Base-by-base conservation (phyloP, 2,888 invertebrate species). In the Dysmachus trigonus region DNA sequence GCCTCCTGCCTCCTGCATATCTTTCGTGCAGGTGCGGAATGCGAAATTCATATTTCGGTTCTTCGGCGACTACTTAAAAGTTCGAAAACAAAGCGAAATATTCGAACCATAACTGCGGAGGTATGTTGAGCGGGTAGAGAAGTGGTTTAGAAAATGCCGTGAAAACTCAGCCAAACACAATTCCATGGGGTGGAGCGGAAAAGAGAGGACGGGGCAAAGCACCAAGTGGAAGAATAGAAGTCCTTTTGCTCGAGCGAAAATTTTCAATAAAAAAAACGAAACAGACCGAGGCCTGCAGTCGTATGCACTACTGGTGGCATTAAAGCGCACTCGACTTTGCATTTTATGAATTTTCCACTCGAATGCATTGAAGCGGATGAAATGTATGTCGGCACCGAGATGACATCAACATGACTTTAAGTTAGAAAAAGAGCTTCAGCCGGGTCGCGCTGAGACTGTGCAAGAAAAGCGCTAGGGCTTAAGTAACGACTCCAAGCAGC, bases 281-380 rank as follows among this genome's bases (percentile, higher is more conserved):
- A 27, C 62, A 62, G 62, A 62, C 22, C 53, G 10, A 7, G 53
- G 53, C 22, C 2, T 22, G 53, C 62, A 62, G 22, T 27, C 53
- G 53, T 22, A 53, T 53, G 53, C 22, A 22, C 53, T 8, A 22
- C 72, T 15, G 33, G n/a, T 33, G 6, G 73, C 13, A 73, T 73
- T 73, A 73, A 73, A 73, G 73, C 27, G 73, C 33, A 33, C 73
- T 33, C 13, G 18, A 73, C 73, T 73, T 73, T 30, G 73, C 73
- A 73, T 73, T 73, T 62, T 62, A 62, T 62, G 62, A 62, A 62
- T 62, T 62, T 62, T 73, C 73, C 73, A 73, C 73, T 73, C 15
- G 73, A 41, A 27, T 72, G 33, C 73, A 73, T 73, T 33, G 73
- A 33, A 31, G 15, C 18, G 73, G n/a, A 33, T 31, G 33, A 33